Evolutionary conservation across 2,797 vertebrate genomes (phyloP).

Genomic region (Arrhamphus sclerolepis): DNA sequence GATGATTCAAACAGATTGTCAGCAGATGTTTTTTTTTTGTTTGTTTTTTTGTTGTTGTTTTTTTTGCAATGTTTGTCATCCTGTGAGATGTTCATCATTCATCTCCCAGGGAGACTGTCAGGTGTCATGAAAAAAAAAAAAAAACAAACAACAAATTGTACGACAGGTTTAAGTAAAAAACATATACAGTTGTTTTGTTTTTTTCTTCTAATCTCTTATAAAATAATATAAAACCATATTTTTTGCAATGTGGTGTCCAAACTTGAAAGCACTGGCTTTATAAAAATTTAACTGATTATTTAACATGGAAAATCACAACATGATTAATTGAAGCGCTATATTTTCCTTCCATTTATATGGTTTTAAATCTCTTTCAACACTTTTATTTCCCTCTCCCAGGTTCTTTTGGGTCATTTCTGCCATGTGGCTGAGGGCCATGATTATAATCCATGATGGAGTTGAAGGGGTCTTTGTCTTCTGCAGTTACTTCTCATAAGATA

Average conservation of each 20-base stretch:
- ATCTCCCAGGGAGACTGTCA: conserved; percentile 42
- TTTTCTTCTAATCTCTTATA: not conserved
- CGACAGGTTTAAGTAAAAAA: conserved; percentile 5
- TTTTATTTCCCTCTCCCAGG: conserved; percentile 32
- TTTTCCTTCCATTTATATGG: conserved; percentile 2
- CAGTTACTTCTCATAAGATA: conserved; percentile 64
- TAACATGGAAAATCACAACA: not conserved
- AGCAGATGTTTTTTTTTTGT: no score
- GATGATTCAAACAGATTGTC: conserved; percentile 38
- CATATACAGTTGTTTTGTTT: not conserved
- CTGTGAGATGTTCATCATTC: conserved; percentile 47
- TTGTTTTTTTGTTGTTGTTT: no score
- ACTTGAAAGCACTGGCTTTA: conserved; percentile 8
- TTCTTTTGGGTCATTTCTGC: conserved; percentile 1
- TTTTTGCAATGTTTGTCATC: conserved; percentile 64
- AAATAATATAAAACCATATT: conserved; percentile 1
- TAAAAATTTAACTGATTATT: conserved; percentile 18
- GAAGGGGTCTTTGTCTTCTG: conserved; percentile 66
- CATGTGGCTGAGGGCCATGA: conserved; percentile 47
- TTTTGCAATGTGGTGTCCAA: not conserved
- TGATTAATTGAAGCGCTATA: not conserved
- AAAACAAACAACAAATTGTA: conserved; percentile 18
- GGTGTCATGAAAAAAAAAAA: conserved; percentile 20
- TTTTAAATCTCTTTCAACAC: conserved; percentile 28
- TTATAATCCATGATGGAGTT: conserved; percentile 60